Percentiles rank a stretch among this genome's conserved stretches.
Evolutionary conservation across 2,113 vertebrate species (phyloP).

Genomic region (Puffinus mauretanicus): DNA sequence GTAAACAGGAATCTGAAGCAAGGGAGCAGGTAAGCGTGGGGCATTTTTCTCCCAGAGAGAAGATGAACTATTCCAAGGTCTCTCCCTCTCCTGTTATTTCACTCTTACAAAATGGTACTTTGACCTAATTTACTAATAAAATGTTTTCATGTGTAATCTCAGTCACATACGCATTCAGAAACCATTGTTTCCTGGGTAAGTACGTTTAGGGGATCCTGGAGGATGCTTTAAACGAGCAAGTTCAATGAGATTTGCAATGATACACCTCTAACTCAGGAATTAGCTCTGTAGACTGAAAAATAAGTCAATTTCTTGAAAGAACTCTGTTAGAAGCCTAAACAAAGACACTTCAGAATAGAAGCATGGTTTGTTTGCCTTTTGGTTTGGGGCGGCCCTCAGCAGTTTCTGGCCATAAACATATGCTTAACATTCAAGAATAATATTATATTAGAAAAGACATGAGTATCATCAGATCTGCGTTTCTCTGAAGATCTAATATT

Average conservation of each 20-base stretch:
- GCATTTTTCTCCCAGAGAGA: not conserved
- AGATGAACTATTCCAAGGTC: not conserved
- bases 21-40: not conserved
- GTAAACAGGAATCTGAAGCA: not conserved
- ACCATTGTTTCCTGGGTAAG: not conserved
- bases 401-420: not conserved
- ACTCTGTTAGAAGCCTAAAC: not conserved
- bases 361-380: not conserved
- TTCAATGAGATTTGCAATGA: not conserved
- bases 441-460: not conserved
- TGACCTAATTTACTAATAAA: not conserved
- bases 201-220: not conserved
- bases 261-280: not conserved
- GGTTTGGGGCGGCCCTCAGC: not conserved
- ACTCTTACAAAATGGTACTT: not conserved
- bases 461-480: not conserved
- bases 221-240: not conserved
- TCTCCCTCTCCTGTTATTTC: not conserved
- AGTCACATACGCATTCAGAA: not conserved
- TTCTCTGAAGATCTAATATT: not conserved
- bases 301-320: not conserved
- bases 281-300: not conserved
- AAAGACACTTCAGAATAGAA: not conserved
- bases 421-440: not conserved
- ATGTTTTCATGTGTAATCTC: not conserved